Base-by-base conservation (phyloP, 2,888 invertebrate genomes). In the Cheilosia scutellata region DNA sequence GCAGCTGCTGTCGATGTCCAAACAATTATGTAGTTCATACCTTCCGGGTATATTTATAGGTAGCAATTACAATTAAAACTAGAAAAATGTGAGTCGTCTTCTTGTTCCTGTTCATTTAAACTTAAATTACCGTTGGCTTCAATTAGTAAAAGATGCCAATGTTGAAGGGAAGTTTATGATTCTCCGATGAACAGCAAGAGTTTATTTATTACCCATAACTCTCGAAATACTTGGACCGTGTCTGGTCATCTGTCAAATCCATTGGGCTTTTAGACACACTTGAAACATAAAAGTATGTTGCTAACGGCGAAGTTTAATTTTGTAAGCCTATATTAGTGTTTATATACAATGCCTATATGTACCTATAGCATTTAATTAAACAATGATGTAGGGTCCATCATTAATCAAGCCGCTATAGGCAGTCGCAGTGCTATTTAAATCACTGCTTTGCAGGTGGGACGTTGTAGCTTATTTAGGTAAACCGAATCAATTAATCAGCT, bases 401-500 rank as follows among this genome's bases (percentile, higher is more conserved):
- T 65, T 47, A 57, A 55, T 74, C 63, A 74, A 47, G 55, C 37
- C 58, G 13, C 58, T 31, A 33, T 33, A 37, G 63, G 47, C 33
- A 53, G 55, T 37, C 44, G 2, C n/a, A 7, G n/a, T 0, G n/a
- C 27, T 75, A 47, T 49, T 57, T 9, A 29, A 65, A 57, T 57
- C 31, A 33, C 29, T 25, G 40, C 47, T 25, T 20, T 25, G 37
- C 37, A 44, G 16, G 63, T 63, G 44, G 47, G 47, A 47, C 29
- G 65, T 47, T 49, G 65, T 37, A 57, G 20, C 65, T 58, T 49
- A 58, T 75, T 75, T 66, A 7, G 75, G 58, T 37, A 58, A 49
- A 57, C 31, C 40, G 13, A 49, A 57, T 75, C 57, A 65, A 75
- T 75, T 75, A 75, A 66, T 66, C 65, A 75, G 57, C 58, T 66